Conservation (phyloP, 2,797 vertebrate genomes). For the Anabacerthia variegaticeps region DNA sequence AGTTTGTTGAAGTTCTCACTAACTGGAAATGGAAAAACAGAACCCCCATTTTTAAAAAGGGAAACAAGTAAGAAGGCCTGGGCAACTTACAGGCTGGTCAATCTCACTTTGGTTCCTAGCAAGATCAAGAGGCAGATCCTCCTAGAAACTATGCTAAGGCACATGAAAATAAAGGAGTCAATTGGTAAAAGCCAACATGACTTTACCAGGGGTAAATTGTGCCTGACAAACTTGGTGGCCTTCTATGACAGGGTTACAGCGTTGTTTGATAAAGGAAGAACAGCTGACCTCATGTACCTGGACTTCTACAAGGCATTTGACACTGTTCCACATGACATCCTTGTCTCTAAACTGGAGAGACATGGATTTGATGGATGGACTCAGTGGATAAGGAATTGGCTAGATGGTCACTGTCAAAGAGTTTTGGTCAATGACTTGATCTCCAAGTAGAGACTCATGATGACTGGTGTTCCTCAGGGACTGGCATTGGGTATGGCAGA, state of each 20-base stretch:
- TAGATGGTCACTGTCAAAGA: not conserved
- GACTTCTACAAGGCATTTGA: not conserved
- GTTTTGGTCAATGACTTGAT: not conserved
- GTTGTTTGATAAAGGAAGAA: not conserved
- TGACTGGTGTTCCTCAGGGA: not conserved
- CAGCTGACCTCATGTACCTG: not conserved
- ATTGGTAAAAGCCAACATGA: not conserved
- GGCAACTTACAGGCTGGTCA: not conserved
- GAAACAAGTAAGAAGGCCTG: not conserved
- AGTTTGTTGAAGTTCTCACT: not conserved
- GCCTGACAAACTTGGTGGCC: not conserved
- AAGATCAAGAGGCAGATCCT: not conserved
- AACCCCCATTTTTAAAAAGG: not conserved
- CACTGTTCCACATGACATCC: not conserved
- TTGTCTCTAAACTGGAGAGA: not conserved
- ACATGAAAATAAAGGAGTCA: not conserved
- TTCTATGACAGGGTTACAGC: not conserved
- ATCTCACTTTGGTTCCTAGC: not conserved
- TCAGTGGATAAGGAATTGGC: not conserved
- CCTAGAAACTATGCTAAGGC: not conserved
- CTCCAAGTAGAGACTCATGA: not conserved
- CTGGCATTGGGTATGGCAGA: fast-evolving
- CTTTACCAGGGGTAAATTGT: not conserved
- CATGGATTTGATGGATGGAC: not conserved
- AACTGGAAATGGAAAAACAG: not conserved